Percentiles rank a stretch among this genome's conserved stretches.
Conservation (phyloP, 2,797 vertebrate genomes). For the Malacoraja senta region DNA sequence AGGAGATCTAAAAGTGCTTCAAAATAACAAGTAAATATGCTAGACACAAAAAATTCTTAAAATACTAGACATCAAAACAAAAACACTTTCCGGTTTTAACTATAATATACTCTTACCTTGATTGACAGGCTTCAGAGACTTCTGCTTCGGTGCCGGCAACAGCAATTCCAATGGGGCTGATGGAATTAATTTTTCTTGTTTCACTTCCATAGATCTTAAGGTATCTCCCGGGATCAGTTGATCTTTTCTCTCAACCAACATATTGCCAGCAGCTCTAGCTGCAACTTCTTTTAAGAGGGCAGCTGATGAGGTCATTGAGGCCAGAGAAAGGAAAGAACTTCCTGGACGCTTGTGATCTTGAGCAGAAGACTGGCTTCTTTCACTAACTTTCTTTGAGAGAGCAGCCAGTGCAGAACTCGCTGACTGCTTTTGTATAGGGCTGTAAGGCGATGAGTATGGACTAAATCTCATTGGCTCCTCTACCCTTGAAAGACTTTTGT, state of each 20-base stretch:
- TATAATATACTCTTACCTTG: slow-evolving; percentile 61
- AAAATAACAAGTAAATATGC: not conserved
- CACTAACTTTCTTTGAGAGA: slow-evolving; percentile 98
- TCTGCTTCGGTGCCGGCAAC: slow-evolving; percentile 82
- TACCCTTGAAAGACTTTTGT: slow-evolving; percentile 77
- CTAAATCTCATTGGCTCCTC: slow-evolving; percentile 88
- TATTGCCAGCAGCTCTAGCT: slow-evolving; percentile 87
- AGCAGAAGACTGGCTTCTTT: slow-evolving; percentile 74
- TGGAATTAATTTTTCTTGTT: slow-evolving; percentile 51
- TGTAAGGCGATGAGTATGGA: slow-evolving; percentile 89
- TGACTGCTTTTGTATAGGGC: slow-evolving; percentile 72
- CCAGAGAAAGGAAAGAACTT: slow-evolving; percentile 88
- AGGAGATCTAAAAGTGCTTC: not conserved
- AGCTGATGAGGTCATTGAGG: slow-evolving; percentile 96
- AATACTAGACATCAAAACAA: slow-evolving; percentile 27
- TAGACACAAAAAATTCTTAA: not conserved
- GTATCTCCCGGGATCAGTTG: slow-evolving; percentile 40
- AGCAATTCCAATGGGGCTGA: slow-evolving; percentile 80
- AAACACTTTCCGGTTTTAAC: not conserved
- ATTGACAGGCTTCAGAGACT: slow-evolving; percentile 75
- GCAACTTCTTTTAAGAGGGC: slow-evolving; percentile 98
- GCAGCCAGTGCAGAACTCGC: slow-evolving; percentile 95
- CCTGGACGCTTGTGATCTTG: slow-evolving; percentile 78
- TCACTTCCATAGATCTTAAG: slow-evolving; percentile 26
- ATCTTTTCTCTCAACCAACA: slow-evolving; percentile 87